Conservation (phyloP, 2,888 invertebrate genomes). For the Hydrotaea diabolus region DNA sequence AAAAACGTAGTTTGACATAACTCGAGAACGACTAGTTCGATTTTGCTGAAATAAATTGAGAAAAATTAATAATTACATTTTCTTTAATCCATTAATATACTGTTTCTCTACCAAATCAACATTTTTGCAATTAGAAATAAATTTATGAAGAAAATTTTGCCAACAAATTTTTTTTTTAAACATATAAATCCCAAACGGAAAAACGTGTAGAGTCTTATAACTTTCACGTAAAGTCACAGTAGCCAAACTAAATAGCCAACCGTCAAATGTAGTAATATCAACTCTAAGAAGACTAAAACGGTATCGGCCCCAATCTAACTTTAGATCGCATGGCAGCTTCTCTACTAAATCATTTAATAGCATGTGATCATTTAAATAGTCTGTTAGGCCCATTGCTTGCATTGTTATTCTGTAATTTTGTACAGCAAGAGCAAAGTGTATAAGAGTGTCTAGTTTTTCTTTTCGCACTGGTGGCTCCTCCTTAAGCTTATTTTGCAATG, state of each 20-base stretch:
- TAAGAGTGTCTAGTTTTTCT: constrained; percentile 48
- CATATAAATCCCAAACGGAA: too few relatives aligned
- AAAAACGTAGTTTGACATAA: too few relatives aligned
- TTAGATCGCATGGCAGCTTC: not conserved
- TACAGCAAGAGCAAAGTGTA: constrained; percentile 55
- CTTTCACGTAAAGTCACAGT: too few relatives aligned
- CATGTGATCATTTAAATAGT: constrained; percentile 5
- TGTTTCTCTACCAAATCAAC: too few relatives aligned
- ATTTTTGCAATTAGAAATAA: too few relatives aligned
- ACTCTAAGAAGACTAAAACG: constrained; percentile 6
- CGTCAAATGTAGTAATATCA: constrained; percentile 35
- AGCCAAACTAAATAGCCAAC: constrained; percentile 38
- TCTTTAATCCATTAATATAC: too few relatives aligned
- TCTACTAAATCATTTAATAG: constrained; percentile 14
- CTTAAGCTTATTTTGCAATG: constrained; percentile 30
- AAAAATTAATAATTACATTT: too few relatives aligned
- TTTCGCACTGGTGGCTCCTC: constrained; percentile 40
- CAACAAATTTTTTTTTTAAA: too few relatives aligned
- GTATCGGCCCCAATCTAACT: constrained; percentile 41
- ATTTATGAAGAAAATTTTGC: too few relatives aligned
- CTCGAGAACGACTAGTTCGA: too few relatives aligned
- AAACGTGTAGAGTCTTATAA: too few relatives aligned
- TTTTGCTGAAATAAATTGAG: too few relatives aligned
- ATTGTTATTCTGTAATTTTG: constrained; percentile 58
- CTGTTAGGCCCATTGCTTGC: constrained; percentile 43